Base-by-base conservation (phyloP, 1,140 invertebrate species). In the Gonatopus flavifemur region DNA sequence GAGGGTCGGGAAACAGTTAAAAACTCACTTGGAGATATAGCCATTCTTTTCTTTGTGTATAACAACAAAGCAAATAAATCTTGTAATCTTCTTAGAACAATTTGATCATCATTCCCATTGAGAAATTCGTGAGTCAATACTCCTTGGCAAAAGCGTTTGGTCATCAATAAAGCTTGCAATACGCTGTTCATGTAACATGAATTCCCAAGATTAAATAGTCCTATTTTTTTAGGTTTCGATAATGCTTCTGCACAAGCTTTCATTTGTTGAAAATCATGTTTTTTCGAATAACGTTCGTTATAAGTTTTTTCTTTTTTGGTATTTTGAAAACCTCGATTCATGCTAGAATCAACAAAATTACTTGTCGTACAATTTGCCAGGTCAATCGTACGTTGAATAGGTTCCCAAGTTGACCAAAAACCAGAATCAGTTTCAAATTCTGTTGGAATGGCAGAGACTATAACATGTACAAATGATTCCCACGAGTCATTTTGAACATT, bases 101-200 rank as follows among this genome's bases (percentile, higher is more conserved):
- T 72, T 55, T 80, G 76, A 32, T 65, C 78, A n/a, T 43, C 37
- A 7, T 33, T 40, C 24, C 66, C 59, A 44, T 54, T 59, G 3
- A 31, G 37, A 9, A 47, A 31, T 47, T 63, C 67, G 37, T 72
- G 72, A 58, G 62, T 62, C 35, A 76, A 58, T 33, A 77, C 58
- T 59, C 75, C 62, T 19, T 74, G 49, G 57, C 85, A 86, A 80
- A 83, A 93, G 82, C 84, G 82, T 70, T 85, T 86, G 28, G 90
- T 91, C 82, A 90, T 88, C 42, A 86, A 86, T 15, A 94, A 76
- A 0, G 90, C 88, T 67, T 93, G 90, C 21, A 93, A 72, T 8
- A 91, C 84, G 64, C 89, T 90, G 62, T 93, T 93, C 87, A 92
- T 89, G 53, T 92, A 93, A 68, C 91, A 93, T 0, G 90, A 92